Conservation (phyloP, 1,140 invertebrate species). For the Samia ricini region DNA sequence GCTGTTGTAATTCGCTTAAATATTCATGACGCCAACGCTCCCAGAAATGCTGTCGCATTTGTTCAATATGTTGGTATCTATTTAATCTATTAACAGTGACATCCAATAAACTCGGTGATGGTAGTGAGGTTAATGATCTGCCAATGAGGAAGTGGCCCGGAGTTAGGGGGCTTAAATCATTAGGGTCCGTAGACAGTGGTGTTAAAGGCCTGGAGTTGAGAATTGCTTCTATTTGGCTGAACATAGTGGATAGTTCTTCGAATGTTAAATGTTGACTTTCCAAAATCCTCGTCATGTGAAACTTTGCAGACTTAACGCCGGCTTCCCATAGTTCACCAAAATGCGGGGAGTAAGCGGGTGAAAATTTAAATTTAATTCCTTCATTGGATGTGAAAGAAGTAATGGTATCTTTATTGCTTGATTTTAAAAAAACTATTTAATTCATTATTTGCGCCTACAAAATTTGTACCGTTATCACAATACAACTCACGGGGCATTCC, state of each 20-base stretch:
- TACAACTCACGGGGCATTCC: neutral
- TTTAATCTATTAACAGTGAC: neutral
- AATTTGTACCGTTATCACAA: constrained; percentile 9
- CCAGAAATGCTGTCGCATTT: constrained; percentile 6
- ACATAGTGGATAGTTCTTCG: constrained; percentile 5
- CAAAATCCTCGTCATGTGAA: constrained; percentile 5
- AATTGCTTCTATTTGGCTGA: constrained; percentile 5
- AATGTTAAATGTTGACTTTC: constrained; percentile 9
- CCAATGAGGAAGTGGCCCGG: constrained; percentile 10
- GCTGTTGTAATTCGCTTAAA: neutral
- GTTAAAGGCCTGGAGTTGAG: constrained; percentile 1
- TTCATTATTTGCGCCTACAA: constrained; percentile 8
- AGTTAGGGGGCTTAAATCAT: constrained; percentile 1
- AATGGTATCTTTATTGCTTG: neutral
- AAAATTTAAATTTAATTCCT: constrained; percentile 9
- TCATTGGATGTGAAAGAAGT: neutral
- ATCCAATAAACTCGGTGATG: neutral
- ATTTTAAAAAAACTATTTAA: neutral
- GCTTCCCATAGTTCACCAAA: constrained; percentile 9
- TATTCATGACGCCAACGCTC: neutral
- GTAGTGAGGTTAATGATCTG: constrained; percentile 2
- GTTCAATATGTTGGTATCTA: neutral
- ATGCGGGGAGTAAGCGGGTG: constrained; percentile 10
- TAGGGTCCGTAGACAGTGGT: neutral
- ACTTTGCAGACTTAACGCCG: constrained; percentile 6